Percentiles rank a stretch among this genome's conserved stretches.
These are phyloP conservation scores for Drosophila emarginata DNA, from an alignment of 2,888 invertebrate species.

Conservation along the genomic window DNA sequence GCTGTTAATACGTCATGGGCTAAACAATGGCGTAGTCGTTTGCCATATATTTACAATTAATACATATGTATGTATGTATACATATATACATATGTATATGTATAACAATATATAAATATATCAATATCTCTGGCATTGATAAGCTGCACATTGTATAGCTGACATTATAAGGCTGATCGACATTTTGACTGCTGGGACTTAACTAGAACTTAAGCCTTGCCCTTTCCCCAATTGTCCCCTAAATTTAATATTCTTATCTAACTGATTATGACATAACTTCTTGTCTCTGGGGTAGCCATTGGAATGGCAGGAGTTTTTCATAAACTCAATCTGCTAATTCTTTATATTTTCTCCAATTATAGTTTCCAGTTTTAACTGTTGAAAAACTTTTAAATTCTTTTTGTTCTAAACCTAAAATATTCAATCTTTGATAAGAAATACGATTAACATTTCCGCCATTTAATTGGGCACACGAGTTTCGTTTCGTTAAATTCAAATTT, in stretches of 20 bases:
- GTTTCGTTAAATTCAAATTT: no score
- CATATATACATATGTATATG: neutral
- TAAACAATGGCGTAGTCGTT: neutral
- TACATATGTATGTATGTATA: neutral
- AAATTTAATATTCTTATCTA: neutral
- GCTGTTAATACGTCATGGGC: neutral
- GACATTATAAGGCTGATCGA: slow-evolving; percentile 36
- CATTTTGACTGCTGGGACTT: slow-evolving; percentile 20
- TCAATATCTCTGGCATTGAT: slow-evolving; percentile 34
- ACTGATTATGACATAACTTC: neutral
- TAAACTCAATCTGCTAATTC: no score
- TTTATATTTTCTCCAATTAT: no score
- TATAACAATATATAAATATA: slow-evolving; percentile 26
- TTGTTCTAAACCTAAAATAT: no score
- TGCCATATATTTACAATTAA: neutral
- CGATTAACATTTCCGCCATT: no score
- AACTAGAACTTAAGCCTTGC: slow-evolving; percentile 8
- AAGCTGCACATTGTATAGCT: slow-evolving; percentile 23
- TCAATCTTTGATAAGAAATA: no score
- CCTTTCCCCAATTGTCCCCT: neutral
- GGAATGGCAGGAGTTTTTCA: neutral
- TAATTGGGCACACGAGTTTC: no score
- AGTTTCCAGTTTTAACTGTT: no score
- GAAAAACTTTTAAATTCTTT: no score
- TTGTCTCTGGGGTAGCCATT: neutral